phyloP scores from a whole-genome alignment of 2,888 invertebrate species.

The Anaspis maculata region DNA sequence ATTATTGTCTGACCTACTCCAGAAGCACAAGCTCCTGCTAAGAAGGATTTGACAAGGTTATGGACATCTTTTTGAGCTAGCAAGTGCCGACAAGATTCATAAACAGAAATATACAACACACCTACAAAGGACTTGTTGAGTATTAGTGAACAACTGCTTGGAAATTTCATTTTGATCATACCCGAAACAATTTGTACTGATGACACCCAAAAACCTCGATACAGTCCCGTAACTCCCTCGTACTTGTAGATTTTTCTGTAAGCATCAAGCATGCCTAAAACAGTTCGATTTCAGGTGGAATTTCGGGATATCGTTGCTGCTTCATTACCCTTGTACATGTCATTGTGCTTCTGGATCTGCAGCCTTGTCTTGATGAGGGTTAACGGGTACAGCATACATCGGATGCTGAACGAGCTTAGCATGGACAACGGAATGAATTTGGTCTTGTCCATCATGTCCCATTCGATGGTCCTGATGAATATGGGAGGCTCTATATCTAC shows the following conservation, averaged over 20 bases:
- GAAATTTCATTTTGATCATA: too few relatives aligned
- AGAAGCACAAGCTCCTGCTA: constrained; percentile 88
- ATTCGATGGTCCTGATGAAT: constrained; percentile 81
- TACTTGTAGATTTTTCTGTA: constrained; percentile 74
- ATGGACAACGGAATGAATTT: constrained; percentile 92
- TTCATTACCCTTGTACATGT: constrained; percentile 73
- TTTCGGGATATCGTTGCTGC: constrained; percentile 24
- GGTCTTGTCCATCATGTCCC: constrained; percentile 96
- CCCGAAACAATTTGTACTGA: constrained; percentile 56
- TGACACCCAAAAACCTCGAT: constrained; percentile 92
- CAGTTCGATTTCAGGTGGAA: constrained; percentile 8
- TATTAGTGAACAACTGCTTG: too few relatives aligned
- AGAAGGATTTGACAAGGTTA: constrained; percentile 64
- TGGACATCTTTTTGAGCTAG: constrained; percentile 59
- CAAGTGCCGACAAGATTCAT: constrained; percentile 81
- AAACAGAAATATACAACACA: constrained; percentile 88
- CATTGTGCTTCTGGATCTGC: constrained; percentile 76
- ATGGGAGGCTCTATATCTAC: constrained; percentile 20
- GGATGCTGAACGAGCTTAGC: constrained; percentile 71
- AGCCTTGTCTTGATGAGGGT: constrained; percentile 91
- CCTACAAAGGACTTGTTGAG: constrained; percentile 51
- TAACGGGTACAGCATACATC: constrained; percentile 80
- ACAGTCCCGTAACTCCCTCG: constrained; percentile 82
- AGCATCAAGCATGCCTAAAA: constrained; percentile 72
- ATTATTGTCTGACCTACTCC: constrained; percentile 90